Conservation (phyloP, 2,888 invertebrate genomes). For the Chrysopilus asiliformis region DNA sequence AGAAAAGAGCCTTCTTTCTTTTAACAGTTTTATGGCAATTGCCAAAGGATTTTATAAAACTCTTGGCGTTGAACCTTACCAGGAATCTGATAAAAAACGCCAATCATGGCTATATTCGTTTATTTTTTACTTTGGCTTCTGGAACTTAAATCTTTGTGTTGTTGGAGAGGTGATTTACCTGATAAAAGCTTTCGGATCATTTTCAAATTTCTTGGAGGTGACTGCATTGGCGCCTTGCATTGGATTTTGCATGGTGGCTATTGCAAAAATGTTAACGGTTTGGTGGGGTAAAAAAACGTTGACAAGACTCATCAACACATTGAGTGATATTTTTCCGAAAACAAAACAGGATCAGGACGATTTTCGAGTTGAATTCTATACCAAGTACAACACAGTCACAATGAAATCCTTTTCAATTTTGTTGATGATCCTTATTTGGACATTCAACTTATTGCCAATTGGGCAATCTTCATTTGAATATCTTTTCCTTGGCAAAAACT, state of each 20-base stretch:
- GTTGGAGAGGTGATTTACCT: slow-evolving; percentile 23
- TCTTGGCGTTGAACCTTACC: too few species aligned
- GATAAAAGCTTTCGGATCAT: slow-evolving; percentile 19
- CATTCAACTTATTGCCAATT: slow-evolving; percentile 23
- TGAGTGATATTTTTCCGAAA: slow-evolving; percentile 23
- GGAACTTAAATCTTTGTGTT: slow-evolving; percentile 22
- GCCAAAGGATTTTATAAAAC: too few species aligned
- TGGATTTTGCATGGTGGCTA: slow-evolving; percentile 20
- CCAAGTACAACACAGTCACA: slow-evolving; percentile 18
- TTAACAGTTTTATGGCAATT: too few species aligned
- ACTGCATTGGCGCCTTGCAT: slow-evolving; percentile 25
- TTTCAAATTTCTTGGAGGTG: slow-evolving; percentile 25
- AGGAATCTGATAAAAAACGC: too few species aligned
- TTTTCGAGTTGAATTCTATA: slow-evolving; percentile 10
- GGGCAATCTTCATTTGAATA: slow-evolving; percentile 8
- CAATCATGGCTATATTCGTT: too few species aligned
- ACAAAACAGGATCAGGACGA: slow-evolving; percentile 16
- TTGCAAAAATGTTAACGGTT: slow-evolving; percentile 25
- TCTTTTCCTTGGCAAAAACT: slow-evolving; percentile 1
- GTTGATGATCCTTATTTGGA: slow-evolving; percentile 24
- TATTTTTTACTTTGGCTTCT: slow-evolving; percentile 16
- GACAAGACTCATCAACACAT: slow-evolving; percentile 1
- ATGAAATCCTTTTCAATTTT: slow-evolving; percentile 20
- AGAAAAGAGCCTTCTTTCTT: too few species aligned
- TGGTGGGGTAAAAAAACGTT: slow-evolving; percentile 15